Conservation (phyloP, 2,888 invertebrate species). For the Torymus aiolomorphi region DNA sequence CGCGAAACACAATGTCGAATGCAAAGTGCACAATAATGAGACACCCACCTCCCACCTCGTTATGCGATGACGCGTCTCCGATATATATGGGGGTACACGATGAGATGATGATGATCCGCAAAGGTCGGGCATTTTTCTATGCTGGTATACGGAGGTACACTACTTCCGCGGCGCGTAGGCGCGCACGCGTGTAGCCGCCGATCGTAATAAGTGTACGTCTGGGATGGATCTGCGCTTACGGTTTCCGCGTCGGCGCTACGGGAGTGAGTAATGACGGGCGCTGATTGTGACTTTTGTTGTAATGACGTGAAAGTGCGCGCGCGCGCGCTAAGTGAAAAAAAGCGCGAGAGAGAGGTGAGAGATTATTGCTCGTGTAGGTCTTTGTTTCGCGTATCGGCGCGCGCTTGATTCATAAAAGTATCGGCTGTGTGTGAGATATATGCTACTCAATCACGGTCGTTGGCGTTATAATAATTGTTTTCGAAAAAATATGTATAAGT, state of each 20-base stretch:
- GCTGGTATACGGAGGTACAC: too few species aligned
- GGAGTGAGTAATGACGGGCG: constrained; percentile 52
- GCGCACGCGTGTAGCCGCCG: constrained; percentile 18
- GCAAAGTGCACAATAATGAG: constrained; percentile 57
- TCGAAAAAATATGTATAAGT: too few species aligned
- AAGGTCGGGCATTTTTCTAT: too few species aligned
- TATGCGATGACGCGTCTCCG: constrained; percentile 44
- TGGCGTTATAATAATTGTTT: too few species aligned
- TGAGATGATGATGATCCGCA: constrained; percentile 37
- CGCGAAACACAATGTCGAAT: constrained; percentile 46
- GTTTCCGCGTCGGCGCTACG: neutral
- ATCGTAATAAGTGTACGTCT: constrained; percentile 29
- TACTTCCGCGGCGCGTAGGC: constrained; percentile 33
- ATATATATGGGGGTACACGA: constrained; percentile 9
- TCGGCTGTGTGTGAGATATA: too few species aligned
- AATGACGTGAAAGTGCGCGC: constrained; percentile 27
- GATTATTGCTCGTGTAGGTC: neutral
- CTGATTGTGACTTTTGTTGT: constrained; percentile 49
- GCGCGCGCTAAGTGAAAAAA: constrained; percentile 17
- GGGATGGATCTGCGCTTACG: neutral
- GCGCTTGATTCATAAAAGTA: too few species aligned
- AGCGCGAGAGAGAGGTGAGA: neutral
- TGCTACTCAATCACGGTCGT: too few species aligned
- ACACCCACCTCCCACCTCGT: constrained; percentile 46
- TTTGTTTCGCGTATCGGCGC: neutral